Base-by-base conservation (phyloP, 2,797 vertebrate species). In the Acestrorhynchus altus region DNA sequence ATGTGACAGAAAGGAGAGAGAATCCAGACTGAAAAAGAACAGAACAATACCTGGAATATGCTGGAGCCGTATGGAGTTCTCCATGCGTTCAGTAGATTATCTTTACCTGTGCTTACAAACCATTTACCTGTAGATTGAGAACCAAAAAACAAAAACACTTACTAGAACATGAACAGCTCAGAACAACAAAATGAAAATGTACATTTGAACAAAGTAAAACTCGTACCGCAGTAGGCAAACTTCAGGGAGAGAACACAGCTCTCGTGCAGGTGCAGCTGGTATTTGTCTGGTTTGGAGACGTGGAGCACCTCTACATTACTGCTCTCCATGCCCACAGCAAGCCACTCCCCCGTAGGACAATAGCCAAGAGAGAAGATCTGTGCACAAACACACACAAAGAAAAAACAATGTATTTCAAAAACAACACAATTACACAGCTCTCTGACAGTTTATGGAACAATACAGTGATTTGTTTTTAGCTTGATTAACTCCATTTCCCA, bases 241-340 rank as follows among this genome's bases (percentile, higher is more conserved):
- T 98, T 98, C 81, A 98, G 96, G 0, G 97, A 98, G 7, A 98
- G 96, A 76, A 98, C 97, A 0, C 97, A 98, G 94, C 97, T 98
- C 90, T 98, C 97, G 0, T 98, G 97, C 75, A 98, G 95, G 88
- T 98, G 97, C 76, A 98, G 95, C 93, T 98, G 97, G 88, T 98
- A 98, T 78, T 98, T 98, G 91, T 98, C 97, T 0, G 97, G 96
- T 74, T 98, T 98, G 75, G 95, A 97, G 90, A 96, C 95, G 89
- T 98, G 96, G 57, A 98, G 90, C 7, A 98, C 95, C 73, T 98
- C 97, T 87, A 98, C 97, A 0, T 98, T 98, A 89, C 96, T 98
- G 93, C 97, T 98, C 90, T 98, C 97, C 96, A 98, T 97, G 65
- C 97, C 97, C 87, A 98, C 97, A 0, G 96, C 97, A 81, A 98